Conservation (phyloP, 2,888 invertebrate genomes). For the Meteorus colon region DNA sequence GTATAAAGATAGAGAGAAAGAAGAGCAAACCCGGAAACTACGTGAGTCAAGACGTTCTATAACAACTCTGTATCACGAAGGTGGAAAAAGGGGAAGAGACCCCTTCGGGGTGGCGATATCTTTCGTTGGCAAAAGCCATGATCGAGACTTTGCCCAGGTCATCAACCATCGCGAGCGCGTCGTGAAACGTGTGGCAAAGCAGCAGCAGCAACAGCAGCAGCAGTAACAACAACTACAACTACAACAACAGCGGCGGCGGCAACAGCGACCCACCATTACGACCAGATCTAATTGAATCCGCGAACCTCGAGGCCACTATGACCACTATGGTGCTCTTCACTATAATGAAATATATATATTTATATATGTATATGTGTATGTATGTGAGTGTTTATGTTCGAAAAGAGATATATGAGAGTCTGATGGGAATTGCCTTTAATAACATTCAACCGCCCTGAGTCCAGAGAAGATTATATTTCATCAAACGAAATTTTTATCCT, state of each 20-base stretch:
- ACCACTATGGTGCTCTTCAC: slow-evolving; percentile 25
- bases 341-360: slow-evolving; percentile 1
- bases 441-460: background rate
- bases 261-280: slow-evolving; percentile 57
- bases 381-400: background rate
- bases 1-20: slow-evolving; percentile 26
- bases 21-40: slow-evolving; percentile 48
- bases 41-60: slow-evolving; percentile 39
- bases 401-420: background rate
- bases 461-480: background rate
- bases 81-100: slow-evolving; percentile 46
- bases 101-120: slow-evolving; percentile 54
- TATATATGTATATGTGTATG: background rate
- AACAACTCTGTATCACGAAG: slow-evolving; percentile 67
- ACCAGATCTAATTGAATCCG: slow-evolving; percentile 66
- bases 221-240: slow-evolving; percentile 27
- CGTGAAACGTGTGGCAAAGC: slow-evolving; percentile 42
- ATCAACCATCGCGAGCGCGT: slow-evolving; percentile 58
- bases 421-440: background rate
- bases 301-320: slow-evolving; percentile 53
- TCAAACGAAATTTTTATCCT: background rate
- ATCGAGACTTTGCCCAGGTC: slow-evolving; percentile 53
- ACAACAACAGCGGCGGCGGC: background rate
- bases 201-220: background rate
- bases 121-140: slow-evolving; percentile 32